Base-by-base conservation (phyloP, 2,797 vertebrate genomes). In the Okamejei kenojei region DNA sequence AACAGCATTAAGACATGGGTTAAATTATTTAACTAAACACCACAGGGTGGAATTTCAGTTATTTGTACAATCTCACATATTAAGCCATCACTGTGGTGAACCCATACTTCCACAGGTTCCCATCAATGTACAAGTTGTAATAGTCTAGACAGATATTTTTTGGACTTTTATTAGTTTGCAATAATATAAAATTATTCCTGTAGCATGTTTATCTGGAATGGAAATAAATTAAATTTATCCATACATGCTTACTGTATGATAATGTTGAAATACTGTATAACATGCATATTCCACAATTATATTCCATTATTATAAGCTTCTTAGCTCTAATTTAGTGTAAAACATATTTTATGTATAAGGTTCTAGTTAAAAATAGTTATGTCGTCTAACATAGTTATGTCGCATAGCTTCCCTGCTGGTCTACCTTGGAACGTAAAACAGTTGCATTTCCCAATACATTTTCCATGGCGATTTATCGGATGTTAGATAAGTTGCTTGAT, bases 161-260 rank as follows among this genome's bases (percentile, higher is more conserved):
- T 76, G 35, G 11, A 38, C 10, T 92, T 76, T 92, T 92, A 76
- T 92, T 76, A 76, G 13, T 29, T 92, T 92, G 68, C 71, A 29
- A 74, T 73, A 92, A 74, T 92, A 54, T 74, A 73, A 74, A 92
- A 74, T 76, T 9, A 45, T 71, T 74, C 71, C 23, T 54, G 68
- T 92, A 92, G 35, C 38, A 29, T 92, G 76, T 92, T 76, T 92
- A 58, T 92, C 71, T 13, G 84, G 73, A 92, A 92, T 76, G 38
- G 71, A 92, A 92, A 92, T 92, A 92, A 92, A 92, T 92, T 92
- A 92, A 92, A n/a, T 23, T 74, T 76, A 15, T 45, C 71, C 90
- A 92, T 92, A 19, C 61, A 68, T 88, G 61, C 65, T 92, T 92
- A 54, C 73, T 92, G 23, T 92, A 92, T n/a, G 13, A 54, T 45